A percentile compares a stretch with the other conserved stretches of the same genome.
These are phyloP conservation scores for Anguilla japonica DNA, from an alignment of 2,113 vertebrate genomes.

Conservation along the genomic window DNA sequence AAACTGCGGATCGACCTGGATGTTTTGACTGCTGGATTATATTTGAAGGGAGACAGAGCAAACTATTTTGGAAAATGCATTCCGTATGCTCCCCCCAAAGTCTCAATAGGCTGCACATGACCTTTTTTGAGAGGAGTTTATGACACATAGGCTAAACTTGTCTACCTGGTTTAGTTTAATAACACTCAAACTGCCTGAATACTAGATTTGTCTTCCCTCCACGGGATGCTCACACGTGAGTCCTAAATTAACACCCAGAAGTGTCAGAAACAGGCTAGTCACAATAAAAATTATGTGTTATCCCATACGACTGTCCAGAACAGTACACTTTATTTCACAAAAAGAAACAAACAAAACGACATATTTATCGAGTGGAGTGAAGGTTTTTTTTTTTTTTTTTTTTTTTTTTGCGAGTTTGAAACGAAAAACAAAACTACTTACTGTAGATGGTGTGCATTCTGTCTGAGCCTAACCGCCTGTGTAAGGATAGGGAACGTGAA, in stretches of 20 bases:
- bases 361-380: background rate
- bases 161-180: no score
- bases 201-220: no score
- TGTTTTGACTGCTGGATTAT: background rate
- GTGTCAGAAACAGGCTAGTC: background rate
- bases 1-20: background rate
- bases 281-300: background rate
- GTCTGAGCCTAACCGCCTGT: background rate
- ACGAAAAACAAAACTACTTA: background rate
- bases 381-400: background rate
- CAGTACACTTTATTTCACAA: no score
- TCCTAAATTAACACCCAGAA: background rate
- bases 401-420: background rate
- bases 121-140: background rate
- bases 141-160: no score
- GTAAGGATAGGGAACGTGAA: background rate
- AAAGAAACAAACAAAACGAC: background rate
- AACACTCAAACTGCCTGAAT: no score
- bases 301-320: background rate
- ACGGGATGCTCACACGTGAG: no score
- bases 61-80: background rate
- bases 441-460: slow-evolving; percentile 2
- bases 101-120: background rate
- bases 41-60: background rate
- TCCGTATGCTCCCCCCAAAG: background rate